These are phyloP conservation scores for Whitmania pigra DNA, from an alignment of 1,140 invertebrate species.

Conservation along the genomic window DNA sequence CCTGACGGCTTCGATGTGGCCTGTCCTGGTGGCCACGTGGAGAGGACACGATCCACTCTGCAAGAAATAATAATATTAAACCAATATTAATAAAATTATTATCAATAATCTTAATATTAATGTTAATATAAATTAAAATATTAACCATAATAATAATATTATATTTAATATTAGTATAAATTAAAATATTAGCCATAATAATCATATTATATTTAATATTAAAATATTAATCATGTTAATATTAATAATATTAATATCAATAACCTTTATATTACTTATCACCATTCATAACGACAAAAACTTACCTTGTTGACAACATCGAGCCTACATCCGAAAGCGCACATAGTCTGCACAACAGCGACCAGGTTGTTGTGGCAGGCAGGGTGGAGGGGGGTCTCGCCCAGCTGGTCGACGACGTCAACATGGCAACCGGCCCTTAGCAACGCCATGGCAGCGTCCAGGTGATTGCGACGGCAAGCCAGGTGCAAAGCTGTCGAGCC, in stretches of 20 bases:
- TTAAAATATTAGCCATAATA: too few relatives aligned
- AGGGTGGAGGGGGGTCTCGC: slow-evolving; percentile 62
- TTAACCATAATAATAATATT: too few relatives aligned
- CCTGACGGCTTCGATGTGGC: slow-evolving; percentile 61
- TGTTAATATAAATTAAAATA: too few relatives aligned
- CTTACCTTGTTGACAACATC: slow-evolving; percentile 53
- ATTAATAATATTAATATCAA: too few relatives aligned
- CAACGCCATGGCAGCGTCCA: slow-evolving; percentile 67
- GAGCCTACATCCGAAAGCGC: slow-evolving; percentile 59
- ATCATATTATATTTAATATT: too few relatives aligned
- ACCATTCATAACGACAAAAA: too few relatives aligned
- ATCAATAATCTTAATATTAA: too few relatives aligned
- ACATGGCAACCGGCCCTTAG: slow-evolving; percentile 77
- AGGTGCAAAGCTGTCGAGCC: slow-evolving; percentile 53
- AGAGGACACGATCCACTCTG: slow-evolving; percentile 55
- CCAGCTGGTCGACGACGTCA: slow-evolving; percentile 52
- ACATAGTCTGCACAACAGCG: slow-evolving; percentile 57
- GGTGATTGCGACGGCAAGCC: slow-evolving; percentile 50
- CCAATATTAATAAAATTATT: too few relatives aligned
- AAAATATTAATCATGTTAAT: too few relatives aligned
- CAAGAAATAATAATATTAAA: slow-evolving; percentile 5
- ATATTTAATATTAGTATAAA: too few relatives aligned
- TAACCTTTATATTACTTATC: too few relatives aligned
- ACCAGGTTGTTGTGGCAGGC: slow-evolving; percentile 56
- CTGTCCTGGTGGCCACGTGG: slow-evolving; percentile 60